Evolutionary conservation across 2,888 invertebrate genomes (phyloP), one percentile per base, ranked within the genome.

Genomic region (Tenodera sinensis): DNA sequence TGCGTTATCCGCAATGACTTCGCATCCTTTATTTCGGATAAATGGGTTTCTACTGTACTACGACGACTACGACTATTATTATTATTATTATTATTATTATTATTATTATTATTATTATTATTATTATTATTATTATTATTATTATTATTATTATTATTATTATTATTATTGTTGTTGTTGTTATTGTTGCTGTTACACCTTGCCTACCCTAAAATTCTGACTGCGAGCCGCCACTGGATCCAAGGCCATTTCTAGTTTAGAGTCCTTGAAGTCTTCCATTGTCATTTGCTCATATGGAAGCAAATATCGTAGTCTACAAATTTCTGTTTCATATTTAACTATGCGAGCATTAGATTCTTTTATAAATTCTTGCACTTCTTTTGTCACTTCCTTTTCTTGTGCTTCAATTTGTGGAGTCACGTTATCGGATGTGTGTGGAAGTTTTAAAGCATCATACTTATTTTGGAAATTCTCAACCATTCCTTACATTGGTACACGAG

Each of bases 391-490:
- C 92, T 94, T 94, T 93, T 96, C 96, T 92, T 97, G 95, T 0
- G 94, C 94, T 20, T 97, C 97, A 88, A 98, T 94, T 91, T 95
- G 94, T 0, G 95, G 90, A 8, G 96, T 95, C 83, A 96, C 94
- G 84, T 95, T 97, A 92, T 98, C 97, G 30, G 95, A 94, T 15
- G 98, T 98, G 93, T 96, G 98, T 0, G 98, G 97, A 87, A 99
- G 94, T 91, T 95, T 96, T 91, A 98, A 91, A 0, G 96, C 94
- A 85, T 96, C 96, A 91, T 97, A 98, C 91, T 97, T 96, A 93
- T 98, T 98, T 93, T 98, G 96, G 94, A 98, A 98, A 90, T 94
- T 95, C 88, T 98, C 98, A 0, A 98, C 98, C 94, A 99, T 95
- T 54, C 97, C 97, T 91, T 97, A 93, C 90, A 96, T 93, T 0